Conservation (phyloP, 2,888 invertebrate species). For the Ormia ochracea region DNA sequence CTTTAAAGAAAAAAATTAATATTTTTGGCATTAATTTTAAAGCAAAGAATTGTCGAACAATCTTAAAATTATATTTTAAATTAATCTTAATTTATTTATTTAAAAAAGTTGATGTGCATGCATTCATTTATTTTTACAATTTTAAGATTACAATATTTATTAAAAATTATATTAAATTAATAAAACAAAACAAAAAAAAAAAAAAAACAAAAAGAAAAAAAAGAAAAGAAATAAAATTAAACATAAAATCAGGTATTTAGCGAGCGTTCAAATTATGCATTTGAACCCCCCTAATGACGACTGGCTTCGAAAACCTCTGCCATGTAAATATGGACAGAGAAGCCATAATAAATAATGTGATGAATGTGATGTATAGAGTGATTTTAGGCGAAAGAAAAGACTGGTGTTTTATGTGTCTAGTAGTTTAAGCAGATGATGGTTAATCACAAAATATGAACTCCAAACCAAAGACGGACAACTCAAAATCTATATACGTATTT, state of each 20-base stretch:
- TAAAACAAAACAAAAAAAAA: no score
- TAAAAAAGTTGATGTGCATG: constrained; percentile 9
- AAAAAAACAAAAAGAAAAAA: not conserved
- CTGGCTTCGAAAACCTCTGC: constrained; percentile 38
- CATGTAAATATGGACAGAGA: not conserved
- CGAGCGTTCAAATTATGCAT: not conserved
- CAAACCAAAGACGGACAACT: constrained; percentile 21
- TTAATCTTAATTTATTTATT: constrained; percentile 31
- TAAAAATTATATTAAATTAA: no score
- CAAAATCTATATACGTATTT: constrained; percentile 16
- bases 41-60: constrained; percentile 61
- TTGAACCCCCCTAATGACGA: constrained; percentile 38
- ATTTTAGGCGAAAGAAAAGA: constrained; percentile 55
- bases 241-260: constrained; percentile 32
- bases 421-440: constrained; percentile 46
- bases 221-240: not conserved
- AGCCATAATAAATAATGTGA: constrained; percentile 57
- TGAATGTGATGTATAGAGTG: constrained; percentile 58
- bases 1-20: not conserved
- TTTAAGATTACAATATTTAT: not conserved
- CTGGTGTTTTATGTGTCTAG: constrained; percentile 56
- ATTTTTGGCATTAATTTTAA: constrained; percentile 43
- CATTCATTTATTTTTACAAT: not conserved
- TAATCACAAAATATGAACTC: constrained; percentile 33
- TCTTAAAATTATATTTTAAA: constrained; percentile 42